phyloP scores from a whole-genome alignment of 1,140 invertebrate genomes.

The Dermatophagoides farinae region DNA sequence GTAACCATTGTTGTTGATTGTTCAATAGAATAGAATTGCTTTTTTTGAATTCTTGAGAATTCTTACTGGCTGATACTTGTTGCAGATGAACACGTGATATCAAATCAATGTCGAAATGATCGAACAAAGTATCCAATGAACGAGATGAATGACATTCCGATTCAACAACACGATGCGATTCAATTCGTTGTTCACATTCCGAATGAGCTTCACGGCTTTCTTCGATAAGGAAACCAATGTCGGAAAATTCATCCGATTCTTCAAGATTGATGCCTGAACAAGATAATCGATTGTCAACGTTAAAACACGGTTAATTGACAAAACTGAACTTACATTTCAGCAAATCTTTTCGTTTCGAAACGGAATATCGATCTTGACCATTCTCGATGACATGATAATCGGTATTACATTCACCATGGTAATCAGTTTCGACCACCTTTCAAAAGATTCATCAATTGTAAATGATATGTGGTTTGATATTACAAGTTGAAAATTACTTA shows the following conservation, averaged over 20 bases:
- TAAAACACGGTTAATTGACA: no score
- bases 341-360: background rate
- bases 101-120: background rate
- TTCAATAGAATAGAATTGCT: background rate
- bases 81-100: background rate
- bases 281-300: no score
- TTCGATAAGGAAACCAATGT: no score
- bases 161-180: background rate
- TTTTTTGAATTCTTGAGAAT: background rate
- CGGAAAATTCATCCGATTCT: background rate
- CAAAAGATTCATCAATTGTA: background rate
- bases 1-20: background rate
- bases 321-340: background rate
- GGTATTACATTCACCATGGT: conserved; percentile 12
- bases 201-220: background rate
- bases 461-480: no score
- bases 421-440: conserved; percentile 8
- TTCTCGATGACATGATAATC: background rate
- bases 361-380: background rate
- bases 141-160: conserved; percentile 1
- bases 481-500: background rate
- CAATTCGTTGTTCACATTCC: no score
- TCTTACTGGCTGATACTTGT: background rate
- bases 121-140: background rate
- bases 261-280: background rate